Evolutionary conservation across 2,797 vertebrate genomes (phyloP), one percentile per base, ranked within the genome.

Genomic region (Ctenopoma multispine): DNA sequence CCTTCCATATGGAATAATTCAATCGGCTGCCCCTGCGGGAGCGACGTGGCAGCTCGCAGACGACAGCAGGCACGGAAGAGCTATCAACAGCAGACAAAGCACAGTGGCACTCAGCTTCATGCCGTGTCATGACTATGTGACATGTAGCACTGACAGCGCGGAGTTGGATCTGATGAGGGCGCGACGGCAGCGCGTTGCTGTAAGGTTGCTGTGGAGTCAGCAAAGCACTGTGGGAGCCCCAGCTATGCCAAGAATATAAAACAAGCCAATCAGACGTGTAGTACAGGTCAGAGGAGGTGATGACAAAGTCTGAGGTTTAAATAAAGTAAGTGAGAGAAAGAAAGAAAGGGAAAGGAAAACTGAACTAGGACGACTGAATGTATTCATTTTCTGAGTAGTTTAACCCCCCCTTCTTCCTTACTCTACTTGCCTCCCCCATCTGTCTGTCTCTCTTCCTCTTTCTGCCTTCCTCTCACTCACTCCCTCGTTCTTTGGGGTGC

Each of bases 1-100:
- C 47, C 56, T 41, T 83, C 77, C 86, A 78, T 78, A 85, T 87
- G 85, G 85, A 86, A 82, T 84, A 79, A 84, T 82, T 80, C 64
- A 81, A 72, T 44, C 69, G 70, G 75, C 56, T 15, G 72, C 4
- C 34, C 59, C 77, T 29, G 48, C 9, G 38, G 60, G 63, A 29
- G 65, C 12, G 10, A 69, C 46, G 60, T 72, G 63, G 73, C 61
- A 54, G 57, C 21, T 4, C 1, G 0, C 57, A 68, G 63, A 81
- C 68, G 67, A 23, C 49, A 57, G 50, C 71, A 69, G 72, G 50
- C 47, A 27, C 29, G 44, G 69, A 48, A 43, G 58, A n/a, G 0
- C 41, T 12, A 66, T 65, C 65, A 69, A 21, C 46, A 55, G 50
- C 71, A 66, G 72, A 71, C 63, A 24, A 44, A 41, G 77, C 51